A percentile compares a stretch with the other conserved stretches of the same genome.
Evolutionary conservation across 35 echinoderm and acorn worm species (phyloP).

Genomic region (Ptychodera flava): DNA sequence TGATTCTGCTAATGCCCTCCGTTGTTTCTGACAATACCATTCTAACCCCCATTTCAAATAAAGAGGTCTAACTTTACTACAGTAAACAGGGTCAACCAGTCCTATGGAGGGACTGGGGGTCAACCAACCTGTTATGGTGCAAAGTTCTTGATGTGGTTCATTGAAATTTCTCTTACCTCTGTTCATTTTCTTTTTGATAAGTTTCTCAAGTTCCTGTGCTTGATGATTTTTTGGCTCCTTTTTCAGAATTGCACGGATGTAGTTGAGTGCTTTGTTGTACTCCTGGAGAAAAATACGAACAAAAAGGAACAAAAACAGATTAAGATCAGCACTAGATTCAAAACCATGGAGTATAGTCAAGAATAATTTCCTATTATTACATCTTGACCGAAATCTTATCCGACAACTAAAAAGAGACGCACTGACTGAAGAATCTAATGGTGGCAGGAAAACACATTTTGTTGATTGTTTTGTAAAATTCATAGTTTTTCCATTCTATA

Average conservation of each 20-base stretch:
- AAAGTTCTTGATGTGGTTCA: too few species aligned
- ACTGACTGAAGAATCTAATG: not conserved
- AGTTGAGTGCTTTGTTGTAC: constrained; percentile 86
- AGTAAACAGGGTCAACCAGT: too few species aligned
- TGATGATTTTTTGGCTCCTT: constrained; percentile 95
- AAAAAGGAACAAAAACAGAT: not conserved
- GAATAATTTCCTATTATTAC: not conserved
- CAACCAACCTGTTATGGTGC: too few species aligned
- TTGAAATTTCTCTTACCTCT: constrained; percentile 60
- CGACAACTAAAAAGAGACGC: not conserved
- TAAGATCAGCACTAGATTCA: not conserved
- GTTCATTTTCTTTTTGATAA: constrained; percentile 96
- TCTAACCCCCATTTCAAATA: too few species aligned
- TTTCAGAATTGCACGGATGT: constrained; percentile 73
- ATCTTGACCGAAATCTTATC: not conserved
- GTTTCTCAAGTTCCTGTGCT: constrained; percentile 66
- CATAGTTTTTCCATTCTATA: not conserved
- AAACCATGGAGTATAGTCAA: not conserved
- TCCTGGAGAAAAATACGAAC: constrained; percentile 40
- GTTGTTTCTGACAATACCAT: not conserved
- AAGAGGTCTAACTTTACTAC: too few species aligned
- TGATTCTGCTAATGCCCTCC: not conserved
- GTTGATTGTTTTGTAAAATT: not conserved
- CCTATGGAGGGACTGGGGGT: too few species aligned
- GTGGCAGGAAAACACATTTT: not conserved